A percentile compares a stretch with the other conserved stretches of the same genome.
phyloP scores from a whole-genome alignment of 2,888 invertebrate species.

The Aphelenchoides bicaudatus region DNA sequence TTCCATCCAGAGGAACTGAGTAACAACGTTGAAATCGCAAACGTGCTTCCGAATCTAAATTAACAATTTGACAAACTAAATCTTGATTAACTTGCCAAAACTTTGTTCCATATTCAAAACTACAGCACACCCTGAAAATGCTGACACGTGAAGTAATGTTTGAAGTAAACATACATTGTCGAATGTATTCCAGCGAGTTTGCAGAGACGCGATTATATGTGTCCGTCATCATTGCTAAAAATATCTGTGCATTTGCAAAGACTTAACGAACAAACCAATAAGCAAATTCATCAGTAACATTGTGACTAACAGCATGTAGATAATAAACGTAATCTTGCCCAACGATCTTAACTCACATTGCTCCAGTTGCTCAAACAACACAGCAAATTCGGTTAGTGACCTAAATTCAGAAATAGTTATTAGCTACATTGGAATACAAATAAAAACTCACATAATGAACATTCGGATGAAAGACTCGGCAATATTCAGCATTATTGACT shows the following conservation, averaged over 20 bases:
- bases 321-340: slow-evolving; percentile 72
- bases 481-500: slow-evolving; percentile 67
- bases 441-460: slow-evolving; percentile 99
- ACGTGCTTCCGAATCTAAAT: slow-evolving; percentile 81
- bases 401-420: too few relatives aligned
- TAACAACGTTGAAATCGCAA: slow-evolving; percentile 81
- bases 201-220: slow-evolving; percentile 96
- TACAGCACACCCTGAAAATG: slow-evolving; percentile 95
- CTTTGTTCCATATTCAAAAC: slow-evolving; percentile 93
- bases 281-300: slow-evolving; percentile 72
- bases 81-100: too few relatives aligned
- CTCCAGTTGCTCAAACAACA: slow-evolving; percentile 85
- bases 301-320: slow-evolving; percentile 95
- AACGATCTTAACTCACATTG: slow-evolving; percentile 72
- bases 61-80: too few relatives aligned
- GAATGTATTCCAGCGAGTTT: slow-evolving; percentile 93
- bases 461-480: slow-evolving; percentile 92
- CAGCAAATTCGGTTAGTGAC: slow-evolving; percentile 92
- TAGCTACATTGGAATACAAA: too few relatives aligned
- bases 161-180: too few relatives aligned
- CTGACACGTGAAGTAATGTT: too few relatives aligned
- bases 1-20: slow-evolving; percentile 73
- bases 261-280: slow-evolving; percentile 20
- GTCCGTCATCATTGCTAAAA: slow-evolving; percentile 99
- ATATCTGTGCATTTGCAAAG: slow-evolving; percentile 70